These are phyloP conservation scores for Nematolebias whitei DNA, from an alignment of 2,113 vertebrate species.

Conservation along the genomic window DNA sequence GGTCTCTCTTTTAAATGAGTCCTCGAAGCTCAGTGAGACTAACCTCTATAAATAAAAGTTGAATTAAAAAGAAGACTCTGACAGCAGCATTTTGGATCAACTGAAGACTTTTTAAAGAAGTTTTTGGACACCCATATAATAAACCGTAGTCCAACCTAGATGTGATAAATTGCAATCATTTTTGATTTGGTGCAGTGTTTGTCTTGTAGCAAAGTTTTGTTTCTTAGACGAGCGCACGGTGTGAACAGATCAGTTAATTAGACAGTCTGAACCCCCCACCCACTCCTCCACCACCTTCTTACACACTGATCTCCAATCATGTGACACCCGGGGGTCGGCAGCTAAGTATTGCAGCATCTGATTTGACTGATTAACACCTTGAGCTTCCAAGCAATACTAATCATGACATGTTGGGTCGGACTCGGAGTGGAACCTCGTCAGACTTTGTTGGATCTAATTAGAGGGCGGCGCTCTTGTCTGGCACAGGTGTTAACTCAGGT, in stretches of 20 bases:
- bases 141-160: too few relatives aligned
- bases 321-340: slow-evolving; percentile 14
- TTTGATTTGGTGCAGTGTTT: slow-evolving; percentile 5
- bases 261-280: slow-evolving; percentile 38
- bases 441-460: slow-evolving; percentile 24
- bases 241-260: slow-evolving; percentile 40
- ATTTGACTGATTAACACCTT: slow-evolving; percentile 52
- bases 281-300: slow-evolving; percentile 12
- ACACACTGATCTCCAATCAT: slow-evolving; percentile 46
- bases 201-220: slow-evolving; percentile 18
- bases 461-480: not conserved
- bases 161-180: too few relatives aligned
- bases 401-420: slow-evolving; percentile 33
- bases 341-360: slow-evolving; percentile 24
- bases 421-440: slow-evolving; percentile 2
- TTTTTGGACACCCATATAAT: too few relatives aligned
- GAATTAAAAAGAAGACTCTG: too few relatives aligned
- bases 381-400: slow-evolving; percentile 36
- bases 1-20: too few relatives aligned
- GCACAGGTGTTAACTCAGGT: slow-evolving; percentile 36
- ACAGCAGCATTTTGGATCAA: too few relatives aligned
- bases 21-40: too few relatives aligned
- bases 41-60: too few relatives aligned
- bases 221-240: slow-evolving; percentile 12
- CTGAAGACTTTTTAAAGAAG: too few relatives aligned